Conservation (phyloP, 2,797 vertebrate species). For the Sardinella longiceps region DNA sequence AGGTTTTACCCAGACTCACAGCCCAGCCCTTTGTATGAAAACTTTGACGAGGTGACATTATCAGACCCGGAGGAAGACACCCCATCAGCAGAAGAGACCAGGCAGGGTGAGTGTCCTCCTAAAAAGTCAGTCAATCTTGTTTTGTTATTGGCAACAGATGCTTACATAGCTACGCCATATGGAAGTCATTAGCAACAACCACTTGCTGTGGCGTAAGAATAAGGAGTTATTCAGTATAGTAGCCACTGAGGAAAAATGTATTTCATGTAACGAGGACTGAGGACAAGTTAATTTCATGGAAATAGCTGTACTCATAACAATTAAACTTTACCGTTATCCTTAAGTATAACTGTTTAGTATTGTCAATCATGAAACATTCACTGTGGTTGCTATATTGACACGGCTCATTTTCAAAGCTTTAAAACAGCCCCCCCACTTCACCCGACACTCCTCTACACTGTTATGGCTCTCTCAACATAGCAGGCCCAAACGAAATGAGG, state of each 20-base stretch:
- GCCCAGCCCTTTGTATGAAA: slow-evolving; percentile 63
- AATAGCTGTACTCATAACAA: neutral
- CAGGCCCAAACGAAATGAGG: too few species aligned
- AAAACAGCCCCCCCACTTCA: neutral
- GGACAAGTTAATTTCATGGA: too few species aligned
- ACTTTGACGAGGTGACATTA: slow-evolving; percentile 66
- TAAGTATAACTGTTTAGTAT: neutral
- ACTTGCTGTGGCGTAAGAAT: neutral
- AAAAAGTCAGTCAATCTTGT: neutral
- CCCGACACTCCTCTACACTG: too few species aligned
- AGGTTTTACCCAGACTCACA: slow-evolving; percentile 55
- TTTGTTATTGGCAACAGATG: neutral
- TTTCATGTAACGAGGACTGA: too few species aligned
- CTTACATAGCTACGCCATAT: neutral
- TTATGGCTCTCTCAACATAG: too few species aligned
- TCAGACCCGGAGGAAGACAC: neutral
- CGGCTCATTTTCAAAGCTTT: too few species aligned
- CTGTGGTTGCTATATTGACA: neutral
- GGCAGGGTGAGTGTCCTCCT: slow-evolving; percentile 31
- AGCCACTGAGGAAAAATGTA: neutral
- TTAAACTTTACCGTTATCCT: neutral
- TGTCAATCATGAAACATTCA: neutral
- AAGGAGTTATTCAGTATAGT: neutral
- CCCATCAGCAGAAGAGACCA: neutral
- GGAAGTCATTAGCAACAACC: neutral